Conservation (phyloP, 2,113 vertebrate genomes). For the Diadophis punctatus region DNA sequence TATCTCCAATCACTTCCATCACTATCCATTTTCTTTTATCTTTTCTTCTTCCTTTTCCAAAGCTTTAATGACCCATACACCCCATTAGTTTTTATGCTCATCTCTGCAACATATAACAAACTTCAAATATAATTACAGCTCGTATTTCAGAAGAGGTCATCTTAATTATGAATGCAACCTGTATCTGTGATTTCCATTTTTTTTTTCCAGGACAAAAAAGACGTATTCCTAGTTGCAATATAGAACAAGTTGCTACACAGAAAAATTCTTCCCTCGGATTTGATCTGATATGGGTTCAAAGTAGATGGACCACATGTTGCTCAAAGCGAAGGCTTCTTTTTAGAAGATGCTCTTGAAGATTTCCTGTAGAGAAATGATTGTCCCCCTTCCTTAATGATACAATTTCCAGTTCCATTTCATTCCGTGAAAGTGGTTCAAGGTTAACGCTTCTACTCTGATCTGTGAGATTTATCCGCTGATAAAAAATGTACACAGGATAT, state of each 20-base stretch:
- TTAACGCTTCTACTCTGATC: not conserved
- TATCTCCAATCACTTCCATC: not conserved
- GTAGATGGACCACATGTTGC: not conserved
- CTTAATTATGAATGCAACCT: slow-evolving; percentile 12
- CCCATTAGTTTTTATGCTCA: not conserved
- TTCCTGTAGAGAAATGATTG: not conserved
- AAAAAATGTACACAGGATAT: no score
- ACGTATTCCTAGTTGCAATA: not conserved
- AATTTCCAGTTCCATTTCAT: not conserved
- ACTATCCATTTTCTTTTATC: not conserved
- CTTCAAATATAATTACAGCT: slow-evolving; percentile 24
- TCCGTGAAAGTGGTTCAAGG: not conserved
- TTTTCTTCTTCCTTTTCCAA: slow-evolving; percentile 1
- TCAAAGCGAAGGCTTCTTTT: not conserved
- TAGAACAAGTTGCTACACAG: not conserved
- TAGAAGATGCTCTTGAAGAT: not conserved
- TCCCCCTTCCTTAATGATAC: not conserved
- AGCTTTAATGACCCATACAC: not conserved
- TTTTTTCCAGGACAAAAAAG: not conserved
- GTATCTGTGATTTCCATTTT: not conserved
- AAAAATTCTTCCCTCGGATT: not conserved
- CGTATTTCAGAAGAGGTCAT: slow-evolving; percentile 1
- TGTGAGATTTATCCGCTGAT: not conserved
- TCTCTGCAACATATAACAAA: slow-evolving; percentile 32
- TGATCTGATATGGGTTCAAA: not conserved